phyloP scores from a whole-genome alignment of 2,888 invertebrate genomes.

The Gortyna flavago region DNA sequence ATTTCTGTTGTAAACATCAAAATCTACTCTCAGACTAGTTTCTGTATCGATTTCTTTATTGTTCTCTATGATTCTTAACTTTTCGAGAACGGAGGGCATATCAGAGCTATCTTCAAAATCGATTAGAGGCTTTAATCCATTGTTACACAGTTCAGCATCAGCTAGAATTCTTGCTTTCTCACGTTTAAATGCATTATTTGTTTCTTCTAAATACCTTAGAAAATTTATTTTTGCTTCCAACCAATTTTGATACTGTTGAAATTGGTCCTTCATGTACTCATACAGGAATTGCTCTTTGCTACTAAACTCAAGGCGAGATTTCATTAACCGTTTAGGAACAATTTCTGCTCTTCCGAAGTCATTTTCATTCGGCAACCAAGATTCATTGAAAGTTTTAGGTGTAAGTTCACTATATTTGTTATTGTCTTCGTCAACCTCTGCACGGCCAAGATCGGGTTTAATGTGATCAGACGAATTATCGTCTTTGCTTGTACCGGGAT shows the following conservation, averaged over 20 bases:
- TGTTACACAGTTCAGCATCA: constrained; percentile 56
- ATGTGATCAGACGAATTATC: not conserved
- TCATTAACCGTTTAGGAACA: constrained; percentile 63
- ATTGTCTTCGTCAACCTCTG: constrained; percentile 13
- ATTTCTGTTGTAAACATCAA: constrained; percentile 86
- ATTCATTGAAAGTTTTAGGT: constrained; percentile 69
- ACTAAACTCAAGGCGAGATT: constrained; percentile 66
- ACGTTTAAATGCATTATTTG: constrained; percentile 70
- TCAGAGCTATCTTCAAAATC: constrained; percentile 78
- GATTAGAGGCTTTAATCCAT: constrained; percentile 73
- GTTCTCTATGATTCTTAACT: constrained; percentile 79
- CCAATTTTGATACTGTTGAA: constrained; percentile 77
- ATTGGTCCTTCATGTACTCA: constrained; percentile 76
- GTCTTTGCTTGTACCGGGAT: constrained; percentile 55
- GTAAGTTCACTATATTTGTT: constrained; percentile 63
- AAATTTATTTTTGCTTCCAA: constrained; percentile 80
- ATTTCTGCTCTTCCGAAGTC: constrained; percentile 83
- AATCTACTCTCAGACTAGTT: constrained; percentile 76
- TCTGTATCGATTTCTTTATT: constrained; percentile 67
- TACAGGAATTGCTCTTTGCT: constrained; percentile 76
- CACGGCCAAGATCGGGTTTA: constrained; percentile 18
- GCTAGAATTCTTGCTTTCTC: constrained; percentile 49
- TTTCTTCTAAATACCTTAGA: constrained; percentile 75
- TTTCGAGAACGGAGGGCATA: constrained; percentile 75
- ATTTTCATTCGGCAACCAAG: constrained; percentile 78